phyloP scores from a whole-genome alignment of 2,888 invertebrate genomes.

The Ferrisia virgata region DNA sequence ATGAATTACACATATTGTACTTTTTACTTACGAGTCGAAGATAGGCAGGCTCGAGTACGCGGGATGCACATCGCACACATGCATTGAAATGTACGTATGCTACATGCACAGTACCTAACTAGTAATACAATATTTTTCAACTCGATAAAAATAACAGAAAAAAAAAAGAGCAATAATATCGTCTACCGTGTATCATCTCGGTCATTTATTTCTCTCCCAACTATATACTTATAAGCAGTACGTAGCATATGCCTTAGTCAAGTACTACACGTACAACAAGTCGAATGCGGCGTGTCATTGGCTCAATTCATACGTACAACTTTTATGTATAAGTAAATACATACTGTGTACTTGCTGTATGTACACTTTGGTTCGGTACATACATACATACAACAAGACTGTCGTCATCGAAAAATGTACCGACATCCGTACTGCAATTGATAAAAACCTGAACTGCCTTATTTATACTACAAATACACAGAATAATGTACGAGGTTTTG shows the following conservation, averaged over 20 bases:
- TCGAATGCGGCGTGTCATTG: background rate
- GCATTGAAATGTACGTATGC: background rate
- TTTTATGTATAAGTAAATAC: no score
- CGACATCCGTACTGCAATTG: conserved; percentile 12
- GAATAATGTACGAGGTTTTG: conserved; percentile 10
- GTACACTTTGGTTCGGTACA: background rate
- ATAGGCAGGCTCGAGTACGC: background rate
- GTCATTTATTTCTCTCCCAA: conserved; percentile 6
- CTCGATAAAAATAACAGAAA: background rate
- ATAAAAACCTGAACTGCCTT: conserved; percentile 29
- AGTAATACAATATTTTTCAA: background rate
- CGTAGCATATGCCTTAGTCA: no score
- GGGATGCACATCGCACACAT: background rate
- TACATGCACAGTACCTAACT: background rate
- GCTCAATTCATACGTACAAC: no score
- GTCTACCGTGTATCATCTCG: conserved; percentile 29
- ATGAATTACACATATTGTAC: conserved; percentile 23
- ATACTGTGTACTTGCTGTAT: no score
- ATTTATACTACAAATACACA: conserved; percentile 21
- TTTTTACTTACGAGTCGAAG: no score
- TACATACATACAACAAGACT: background rate
- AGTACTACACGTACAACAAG: no score
- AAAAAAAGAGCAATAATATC: conserved; percentile 16
- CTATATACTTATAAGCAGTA: background rate
- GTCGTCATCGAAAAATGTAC: conserved; percentile 31